Evolutionary conservation across 1,140 invertebrate species (phyloP).

Genomic region (Drosophila micromelanica): DNA sequence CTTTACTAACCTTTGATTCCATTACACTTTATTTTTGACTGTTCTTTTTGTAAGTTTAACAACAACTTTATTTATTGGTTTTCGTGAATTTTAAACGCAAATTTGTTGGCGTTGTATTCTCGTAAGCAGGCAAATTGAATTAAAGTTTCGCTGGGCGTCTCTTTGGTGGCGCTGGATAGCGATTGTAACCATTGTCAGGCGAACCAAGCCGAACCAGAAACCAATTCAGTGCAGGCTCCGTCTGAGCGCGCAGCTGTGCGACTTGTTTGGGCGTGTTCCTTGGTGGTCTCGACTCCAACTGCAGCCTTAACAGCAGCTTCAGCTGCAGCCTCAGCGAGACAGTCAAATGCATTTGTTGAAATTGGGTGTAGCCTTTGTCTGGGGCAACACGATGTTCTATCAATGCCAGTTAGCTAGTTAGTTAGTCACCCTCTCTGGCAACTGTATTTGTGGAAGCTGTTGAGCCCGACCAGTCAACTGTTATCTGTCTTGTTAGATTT

Average conservation of each 20-base stretch:
- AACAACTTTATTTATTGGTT: conserved; percentile 18
- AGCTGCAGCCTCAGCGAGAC: too few relatives aligned
- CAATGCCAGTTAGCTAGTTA: conserved; percentile 51
- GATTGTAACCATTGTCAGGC: too few relatives aligned
- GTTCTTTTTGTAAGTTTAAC: not conserved
- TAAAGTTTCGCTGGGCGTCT: conserved; percentile 45
- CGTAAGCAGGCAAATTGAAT: conserved; percentile 65
- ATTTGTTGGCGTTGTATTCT: conserved; percentile 38
- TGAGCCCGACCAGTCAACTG: conserved; percentile 17
- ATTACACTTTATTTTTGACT: not conserved
- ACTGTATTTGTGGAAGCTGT: conserved; percentile 1
- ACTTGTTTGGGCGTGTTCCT: conserved; percentile 78
- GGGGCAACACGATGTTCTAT: conserved; percentile 31
- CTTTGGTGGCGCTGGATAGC: too few relatives aligned
- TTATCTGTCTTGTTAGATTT: conserved; percentile 36
- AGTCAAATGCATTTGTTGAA: conserved; percentile 53
- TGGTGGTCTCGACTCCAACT: conserved; percentile 40
- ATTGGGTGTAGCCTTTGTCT: conserved; percentile 63
- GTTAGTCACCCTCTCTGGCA: conserved; percentile 1
- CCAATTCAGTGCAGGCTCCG: conserved; percentile 44
- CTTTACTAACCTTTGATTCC: not conserved
- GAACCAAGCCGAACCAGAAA: conserved; percentile 8
- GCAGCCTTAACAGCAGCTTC: conserved; percentile 8
- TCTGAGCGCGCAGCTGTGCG: conserved; percentile 67
- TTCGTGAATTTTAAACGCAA: conserved; percentile 55